Conservation (phyloP, 1,140 invertebrate species). For the Thaumetopoea pityocampa region DNA sequence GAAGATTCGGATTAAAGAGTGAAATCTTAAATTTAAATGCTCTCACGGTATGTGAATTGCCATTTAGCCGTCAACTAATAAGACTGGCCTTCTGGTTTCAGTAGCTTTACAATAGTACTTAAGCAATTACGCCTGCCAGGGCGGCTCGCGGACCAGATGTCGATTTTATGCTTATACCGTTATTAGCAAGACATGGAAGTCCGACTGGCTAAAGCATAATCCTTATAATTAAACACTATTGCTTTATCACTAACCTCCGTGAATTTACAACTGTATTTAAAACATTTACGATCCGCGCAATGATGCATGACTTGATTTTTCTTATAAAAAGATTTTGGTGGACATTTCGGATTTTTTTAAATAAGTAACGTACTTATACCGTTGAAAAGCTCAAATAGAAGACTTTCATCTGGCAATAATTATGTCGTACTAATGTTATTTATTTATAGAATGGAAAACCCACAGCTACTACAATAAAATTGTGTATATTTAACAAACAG, state of each 20-base stretch:
- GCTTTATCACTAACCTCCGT: conserved; percentile 23
- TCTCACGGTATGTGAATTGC: conserved; percentile 22
- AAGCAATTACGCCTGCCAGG: conserved; percentile 30
- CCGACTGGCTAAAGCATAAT: conserved; percentile 35
- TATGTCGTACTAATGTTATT: no score
- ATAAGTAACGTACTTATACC: no score
- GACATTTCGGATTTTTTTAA: no score
- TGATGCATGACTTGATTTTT: no score
- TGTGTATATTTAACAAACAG: no score
- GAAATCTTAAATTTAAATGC: conserved; percentile 21
- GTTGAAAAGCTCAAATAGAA: no score
- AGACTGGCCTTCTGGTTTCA: conserved; percentile 39
- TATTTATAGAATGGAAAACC: no score
- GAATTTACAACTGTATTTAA: conserved; percentile 4
- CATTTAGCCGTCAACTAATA: conserved; percentile 21
- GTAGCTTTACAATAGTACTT: conserved; percentile 48
- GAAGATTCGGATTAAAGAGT: conserved; percentile 4
- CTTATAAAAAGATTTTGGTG: no score
- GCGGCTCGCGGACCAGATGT: conserved; percentile 47
- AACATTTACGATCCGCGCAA: conserved; percentile 10
- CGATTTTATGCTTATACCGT: conserved; percentile 28
- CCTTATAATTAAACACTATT: conserved; percentile 38
- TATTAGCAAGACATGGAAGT: conserved; percentile 27
- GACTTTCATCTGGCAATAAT: no score
- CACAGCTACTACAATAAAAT: no score